Base-by-base conservation (phyloP, 1,140 invertebrate species). In the Pissodes strobi region DNA sequence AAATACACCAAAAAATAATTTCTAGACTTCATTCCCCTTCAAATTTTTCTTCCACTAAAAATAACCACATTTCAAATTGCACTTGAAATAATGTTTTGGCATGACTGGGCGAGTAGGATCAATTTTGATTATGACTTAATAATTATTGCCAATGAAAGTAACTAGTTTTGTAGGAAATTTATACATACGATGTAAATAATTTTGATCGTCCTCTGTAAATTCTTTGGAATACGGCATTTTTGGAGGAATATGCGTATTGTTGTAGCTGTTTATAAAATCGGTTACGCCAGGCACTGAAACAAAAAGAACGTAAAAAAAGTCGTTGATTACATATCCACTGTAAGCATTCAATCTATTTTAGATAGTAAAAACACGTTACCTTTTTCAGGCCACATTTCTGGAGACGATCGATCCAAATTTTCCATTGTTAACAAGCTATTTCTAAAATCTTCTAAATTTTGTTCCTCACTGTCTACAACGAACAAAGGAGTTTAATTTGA, bases 381-480 rank as follows among this genome's bases (percentile, higher is more conserved):
- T 83, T 92, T 90, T 80, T 95, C 93, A 39, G 94, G 94, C 94
- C 94, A 97, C 72, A 96, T 78, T 74, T 96, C 92, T 12, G 94
- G 94, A 1, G 94, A 96, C 8, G 91, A 86, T 73, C 94, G 82
- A 79, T 95, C 93, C 64, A 97, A 80, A 74, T 91, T 94, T 82
- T 97, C 94, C 74, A 90, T 82, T 70, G 92, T 94, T 63, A 91
- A 82, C 38, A 93, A 80, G 76, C 84, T 89, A 74, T 88, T 85
- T 74, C 89, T 87, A 61, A 87, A 76, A 48, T 81, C 82, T 66
- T 79, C 79, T 73, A 85, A 72, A 45, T 71, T 69, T 43, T 70
- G 41, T 43, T 69, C 64, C 12, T 69, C 63, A 51, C 53, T 52
- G 41, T 79, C 77, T 80, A 34, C 43, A 72, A 72, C n/a, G 49